These are phyloP conservation scores for Martes martes DNA, from an alignment of 2,113 vertebrate genomes.

Conservation along the genomic window DNA sequence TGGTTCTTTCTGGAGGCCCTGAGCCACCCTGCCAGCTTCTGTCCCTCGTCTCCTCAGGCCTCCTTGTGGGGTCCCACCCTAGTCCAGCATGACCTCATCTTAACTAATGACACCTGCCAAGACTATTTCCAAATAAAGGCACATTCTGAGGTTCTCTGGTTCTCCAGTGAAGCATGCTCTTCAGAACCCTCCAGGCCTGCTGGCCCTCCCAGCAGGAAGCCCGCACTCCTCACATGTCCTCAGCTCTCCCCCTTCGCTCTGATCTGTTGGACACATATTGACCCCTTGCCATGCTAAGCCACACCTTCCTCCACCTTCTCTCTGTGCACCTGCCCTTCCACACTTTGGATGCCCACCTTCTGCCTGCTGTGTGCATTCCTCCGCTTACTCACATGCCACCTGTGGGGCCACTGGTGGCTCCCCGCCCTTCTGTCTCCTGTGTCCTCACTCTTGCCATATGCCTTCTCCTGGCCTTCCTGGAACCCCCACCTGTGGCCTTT, in stretches of 20 bases:
- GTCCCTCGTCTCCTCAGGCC: neutral
- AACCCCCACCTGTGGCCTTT: neutral
- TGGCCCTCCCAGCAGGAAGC: fast-evolving
- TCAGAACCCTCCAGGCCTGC: neutral
- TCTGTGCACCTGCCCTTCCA: neutral
- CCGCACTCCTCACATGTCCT: fast-evolving
- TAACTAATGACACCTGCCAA: neutral
- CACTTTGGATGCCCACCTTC: too few species aligned
- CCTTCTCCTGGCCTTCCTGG: neutral
- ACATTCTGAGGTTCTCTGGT: neutral
- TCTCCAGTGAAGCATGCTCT: neutral
- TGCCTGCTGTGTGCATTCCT: fast-evolving
- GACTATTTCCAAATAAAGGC: neutral
- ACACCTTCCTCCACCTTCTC: fast-evolving
- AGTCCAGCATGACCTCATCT: too few species aligned
- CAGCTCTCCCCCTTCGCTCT: fast-evolving
- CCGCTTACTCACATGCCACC: fast-evolving
- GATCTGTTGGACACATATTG: neutral
- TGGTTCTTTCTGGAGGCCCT: neutral
- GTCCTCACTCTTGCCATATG: neutral
- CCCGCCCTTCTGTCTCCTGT: neutral
- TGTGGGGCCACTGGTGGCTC: neutral
- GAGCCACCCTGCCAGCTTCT: fast-evolving
- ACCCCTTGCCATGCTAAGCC: neutral
- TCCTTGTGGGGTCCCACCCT: neutral